phyloP scores from a whole-genome alignment of 37 sponge, comb jelly and placozoan genomes.

The Ianthella basta region DNA sequence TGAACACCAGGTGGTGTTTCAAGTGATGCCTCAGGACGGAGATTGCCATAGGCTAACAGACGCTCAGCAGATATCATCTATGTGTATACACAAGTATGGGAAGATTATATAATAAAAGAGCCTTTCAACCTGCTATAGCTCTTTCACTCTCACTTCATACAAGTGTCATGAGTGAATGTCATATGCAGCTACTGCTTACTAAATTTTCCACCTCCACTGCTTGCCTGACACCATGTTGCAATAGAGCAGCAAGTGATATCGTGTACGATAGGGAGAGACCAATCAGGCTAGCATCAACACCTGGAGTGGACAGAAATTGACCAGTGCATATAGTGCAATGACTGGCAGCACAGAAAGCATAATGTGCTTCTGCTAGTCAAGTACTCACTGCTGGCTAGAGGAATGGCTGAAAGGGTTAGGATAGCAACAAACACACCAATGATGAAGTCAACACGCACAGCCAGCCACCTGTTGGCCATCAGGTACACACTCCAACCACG shows the following conservation, averaged over 20 bases:
- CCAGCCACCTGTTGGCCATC: conserved; percentile 19
- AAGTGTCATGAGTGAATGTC: too few species aligned
- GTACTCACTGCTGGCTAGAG: too few species aligned
- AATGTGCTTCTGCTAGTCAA: too few species aligned
- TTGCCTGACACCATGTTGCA: conserved; percentile 69
- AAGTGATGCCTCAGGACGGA: conserved; percentile 52
- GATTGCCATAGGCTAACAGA: conserved; percentile 49
- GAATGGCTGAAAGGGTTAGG: neutral
- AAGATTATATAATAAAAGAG: too few species aligned
- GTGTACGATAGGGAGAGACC: conserved; percentile 72
- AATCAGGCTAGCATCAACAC: conserved; percentile 52
- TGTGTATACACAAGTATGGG: neutral
- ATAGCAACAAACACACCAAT: neutral
- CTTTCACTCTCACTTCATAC: too few species aligned
- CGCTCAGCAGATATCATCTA: conserved; percentile 74
- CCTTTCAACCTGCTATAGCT: too few species aligned
- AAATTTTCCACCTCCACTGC: conserved; percentile 81
- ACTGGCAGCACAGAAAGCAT: too few species aligned
- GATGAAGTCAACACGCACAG: conserved; percentile 29
- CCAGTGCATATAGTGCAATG: too few species aligned
- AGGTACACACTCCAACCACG: conserved; percentile 8
- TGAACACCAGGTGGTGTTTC: conserved; percentile 32
- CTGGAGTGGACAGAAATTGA: conserved; percentile 13
- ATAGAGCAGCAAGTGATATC: conserved; percentile 60
- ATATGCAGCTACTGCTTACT: conserved; percentile 31